Evolutionary conservation across 2,113 vertebrate species (phyloP), one percentile per base, ranked within the genome.

Genomic region (Heloderma charlesbogerti): DNA sequence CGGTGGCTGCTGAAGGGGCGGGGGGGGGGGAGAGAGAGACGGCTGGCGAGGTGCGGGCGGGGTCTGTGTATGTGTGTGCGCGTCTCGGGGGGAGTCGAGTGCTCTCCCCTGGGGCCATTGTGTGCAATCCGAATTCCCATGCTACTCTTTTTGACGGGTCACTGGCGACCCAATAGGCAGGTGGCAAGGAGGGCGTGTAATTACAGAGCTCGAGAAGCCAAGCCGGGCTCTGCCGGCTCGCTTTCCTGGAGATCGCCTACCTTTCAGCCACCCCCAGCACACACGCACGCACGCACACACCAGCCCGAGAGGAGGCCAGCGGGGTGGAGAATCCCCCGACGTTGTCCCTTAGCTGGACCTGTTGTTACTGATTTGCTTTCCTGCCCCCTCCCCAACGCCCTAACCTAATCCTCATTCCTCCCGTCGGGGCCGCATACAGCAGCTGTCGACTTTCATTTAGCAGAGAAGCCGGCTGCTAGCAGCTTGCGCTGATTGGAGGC

Each of bases 71-170:
- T 67, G 93, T 92, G 48, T 51, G 48, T 51, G 48, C 8, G 48
- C 8, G 48, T 51, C 48, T 51, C 48, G 94, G 91, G 88, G 93
- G 51, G 93, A 92, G 94, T 97, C 92, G 95, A 97, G 97, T 88
- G 89, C 97, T 97, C 98, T 98, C 97, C 97, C 97, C 96, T 95
- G 96, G 96, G 94, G 91, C 98, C 98, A 98, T 97, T 97, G 97
- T 97, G 97, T 96, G 94, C 95, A 94, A 95, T 97, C 96, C 96
- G 97, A 97, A 98, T 99, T 99, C 99, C 99, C 99, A 99, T 98
- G 99, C 98, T 98, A 98, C 98, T 98, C 98, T 98, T 98, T 99
- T 98, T 98, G 98, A 98, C 98, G 98, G 98, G 99, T 99, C 99
- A 99, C 98, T 99, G 98, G 97, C 97, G 97, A 98, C 98, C 99